Evolutionary conservation across 2,797 vertebrate genomes (phyloP).

Genomic region (Mus caroli): DNA sequence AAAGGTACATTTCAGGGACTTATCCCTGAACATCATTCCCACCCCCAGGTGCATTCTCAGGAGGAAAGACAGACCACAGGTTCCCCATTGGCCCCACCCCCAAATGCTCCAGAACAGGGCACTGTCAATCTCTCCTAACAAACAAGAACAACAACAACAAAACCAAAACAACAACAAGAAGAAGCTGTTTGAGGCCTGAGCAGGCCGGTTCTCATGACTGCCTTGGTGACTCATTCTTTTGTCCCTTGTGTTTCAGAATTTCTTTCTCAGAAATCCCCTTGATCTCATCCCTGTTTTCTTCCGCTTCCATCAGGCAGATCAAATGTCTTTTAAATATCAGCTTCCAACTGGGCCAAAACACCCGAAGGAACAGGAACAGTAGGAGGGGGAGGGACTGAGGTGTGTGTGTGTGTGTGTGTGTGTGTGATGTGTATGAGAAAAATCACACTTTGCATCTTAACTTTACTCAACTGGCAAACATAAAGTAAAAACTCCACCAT

Average conservation of each 20-base stretch:
- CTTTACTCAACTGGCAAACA: constrained; percentile 24
- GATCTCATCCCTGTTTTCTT: constrained; percentile 80
- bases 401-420: background rate
- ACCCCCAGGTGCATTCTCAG: background rate
- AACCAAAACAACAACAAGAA: background rate
- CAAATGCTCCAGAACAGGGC: background rate
- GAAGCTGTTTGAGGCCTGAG: background rate
- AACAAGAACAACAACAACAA: background rate
- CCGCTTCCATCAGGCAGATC: constrained; percentile 77
- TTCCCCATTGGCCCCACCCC: background rate
- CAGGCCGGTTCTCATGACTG: constrained; percentile 50
- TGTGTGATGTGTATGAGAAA: background rate
- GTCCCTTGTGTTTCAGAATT: constrained; percentile 68
- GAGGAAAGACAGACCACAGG: background rate
- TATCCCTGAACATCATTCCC: background rate
- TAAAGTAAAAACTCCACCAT: background rate
- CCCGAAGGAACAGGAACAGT: background rate
- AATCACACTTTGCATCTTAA: constrained; percentile 56
- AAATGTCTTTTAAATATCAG: constrained; percentile 74
- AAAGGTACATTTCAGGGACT: constrained; percentile 27
- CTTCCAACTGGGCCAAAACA: constrained; percentile 30
- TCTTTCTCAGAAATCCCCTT: constrained; percentile 83
- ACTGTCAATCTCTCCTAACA: background rate
- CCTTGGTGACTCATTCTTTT: constrained; percentile 75
- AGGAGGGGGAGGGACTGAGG: background rate